These are phyloP conservation scores for Acrossocheilus fasciatus DNA, from an alignment of 2,797 vertebrate species.

Conservation along the genomic window DNA sequence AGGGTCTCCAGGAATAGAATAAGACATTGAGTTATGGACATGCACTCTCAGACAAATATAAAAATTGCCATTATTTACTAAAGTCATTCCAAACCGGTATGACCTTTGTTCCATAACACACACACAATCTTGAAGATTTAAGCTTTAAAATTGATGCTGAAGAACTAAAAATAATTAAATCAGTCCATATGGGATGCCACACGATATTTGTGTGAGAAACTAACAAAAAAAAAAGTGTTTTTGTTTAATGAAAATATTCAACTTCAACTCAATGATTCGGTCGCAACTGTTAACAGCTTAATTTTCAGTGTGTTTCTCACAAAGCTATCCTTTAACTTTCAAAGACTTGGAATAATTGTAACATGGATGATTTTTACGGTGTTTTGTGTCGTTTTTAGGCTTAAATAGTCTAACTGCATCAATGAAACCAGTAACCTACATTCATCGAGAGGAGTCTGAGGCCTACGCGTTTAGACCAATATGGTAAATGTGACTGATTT, in stretches of 20 bases:
- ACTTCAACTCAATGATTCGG: neutral
- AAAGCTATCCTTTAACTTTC: neutral
- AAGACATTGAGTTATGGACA: neutral
- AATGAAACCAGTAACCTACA: neutral
- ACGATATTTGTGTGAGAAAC: neutral
- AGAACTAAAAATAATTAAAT: neutral
- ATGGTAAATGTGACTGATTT: neutral
- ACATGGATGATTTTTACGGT: neutral
- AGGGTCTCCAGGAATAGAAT: conserved; percentile 2
- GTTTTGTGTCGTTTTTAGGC: neutral
- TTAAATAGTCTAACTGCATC: neutral
- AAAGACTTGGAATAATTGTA: neutral
- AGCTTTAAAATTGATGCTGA: neutral
- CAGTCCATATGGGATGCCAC: neutral
- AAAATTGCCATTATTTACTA: neutral
- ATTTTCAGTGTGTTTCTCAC: neutral
- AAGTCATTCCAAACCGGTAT: neutral
- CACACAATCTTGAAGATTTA: too few relatives aligned
- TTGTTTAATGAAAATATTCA: neutral
- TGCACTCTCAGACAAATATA: neutral
- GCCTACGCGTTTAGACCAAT: neutral
- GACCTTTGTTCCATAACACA: neutral
- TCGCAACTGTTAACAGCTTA: neutral
- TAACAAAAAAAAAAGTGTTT: neutral
- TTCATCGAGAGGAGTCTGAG: neutral